Percentiles rank a stretch among this genome's conserved stretches.
Conservation (phyloP, 2,113 vertebrate species). For the Scolopax mira region DNA sequence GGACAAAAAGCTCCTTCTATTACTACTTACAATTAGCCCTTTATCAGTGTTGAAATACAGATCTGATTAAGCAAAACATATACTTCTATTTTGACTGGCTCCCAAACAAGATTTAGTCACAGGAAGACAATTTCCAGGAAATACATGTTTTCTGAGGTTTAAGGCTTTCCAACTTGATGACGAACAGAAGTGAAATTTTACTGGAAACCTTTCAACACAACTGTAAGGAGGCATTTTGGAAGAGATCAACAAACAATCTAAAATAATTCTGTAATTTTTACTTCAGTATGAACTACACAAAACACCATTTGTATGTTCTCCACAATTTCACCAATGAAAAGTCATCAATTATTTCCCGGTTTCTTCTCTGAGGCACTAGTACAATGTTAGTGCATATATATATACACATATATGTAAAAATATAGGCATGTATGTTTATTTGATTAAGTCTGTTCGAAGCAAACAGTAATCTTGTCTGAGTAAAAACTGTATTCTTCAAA, state of each 20-base stretch:
- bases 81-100: not conserved
- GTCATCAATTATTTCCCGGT: not conserved
- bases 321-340: not conserved
- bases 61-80: not conserved
- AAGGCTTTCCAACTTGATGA: not conserved
- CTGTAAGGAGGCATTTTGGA: not conserved
- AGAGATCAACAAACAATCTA: not conserved
- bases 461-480: not conserved
- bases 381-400: not conserved
- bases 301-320: not conserved
- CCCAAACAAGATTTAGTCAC: not conserved
- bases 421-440: accelerated
- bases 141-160: not conserved
- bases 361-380: not conserved
- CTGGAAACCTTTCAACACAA: not conserved
- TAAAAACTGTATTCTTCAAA: not conserved
- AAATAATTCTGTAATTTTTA: not conserved
- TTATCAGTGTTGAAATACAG: not conserved
- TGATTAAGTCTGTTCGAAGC: not conserved
- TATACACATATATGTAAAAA: accelerated
- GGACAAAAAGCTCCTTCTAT: not conserved
- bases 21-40: not conserved
- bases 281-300: not conserved
- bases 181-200: not conserved
- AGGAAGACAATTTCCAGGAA: not conserved